Evolutionary conservation across 1,140 invertebrate genomes (phyloP), one percentile per base, ranked within the genome.

Genomic region (Sitodiplosis mosellana): DNA sequence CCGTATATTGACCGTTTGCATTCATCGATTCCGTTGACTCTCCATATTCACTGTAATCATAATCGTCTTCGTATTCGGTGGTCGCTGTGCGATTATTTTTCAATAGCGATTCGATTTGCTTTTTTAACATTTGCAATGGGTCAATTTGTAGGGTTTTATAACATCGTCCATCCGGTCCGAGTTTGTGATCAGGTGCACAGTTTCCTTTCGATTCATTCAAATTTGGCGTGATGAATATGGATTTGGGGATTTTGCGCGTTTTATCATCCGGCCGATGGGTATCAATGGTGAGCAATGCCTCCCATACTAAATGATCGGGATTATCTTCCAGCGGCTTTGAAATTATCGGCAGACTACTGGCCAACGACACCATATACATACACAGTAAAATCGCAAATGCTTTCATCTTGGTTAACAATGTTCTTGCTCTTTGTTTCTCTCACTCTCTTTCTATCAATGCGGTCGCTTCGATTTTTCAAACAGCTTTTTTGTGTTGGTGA

Each of bases 221-320:
- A 18, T 45, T 45, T 33, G 43, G 43, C 15, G 43, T 33, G 6
- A 45, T 45, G 22, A 45, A 45, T 27, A 45, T 45, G 7, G 43
- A 45, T 45, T 45, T 45, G 6, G 43, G 21, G 5, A 45, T 45
- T 45, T 45, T 45, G 6, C 43, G 43, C 7, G 22, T 8, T 20
- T 21, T 18, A 11, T 43, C 41, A 7, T 43, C 41, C 2, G 41
- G 12, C 11, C 19, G 11, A 17, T 42, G 15, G 21, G 43, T n/a
- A 2, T 33, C 43, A 7, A 3, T 14, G 6, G 27, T 7, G 8
- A 15, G 17, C 8, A 27, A 19, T 45, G 43, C 17, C 11, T 45
- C 21, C 20, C 14, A 45, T 22, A 21, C 20, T 33, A 45, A 45
- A 33, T 45, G 20, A 33, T 45, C 43, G 43, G 43, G 43, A n/a